Evolutionary conservation across 64 coral and sea anemone genomes (phyloP).

Genomic region (Hydrozoanthus tunicans): DNA sequence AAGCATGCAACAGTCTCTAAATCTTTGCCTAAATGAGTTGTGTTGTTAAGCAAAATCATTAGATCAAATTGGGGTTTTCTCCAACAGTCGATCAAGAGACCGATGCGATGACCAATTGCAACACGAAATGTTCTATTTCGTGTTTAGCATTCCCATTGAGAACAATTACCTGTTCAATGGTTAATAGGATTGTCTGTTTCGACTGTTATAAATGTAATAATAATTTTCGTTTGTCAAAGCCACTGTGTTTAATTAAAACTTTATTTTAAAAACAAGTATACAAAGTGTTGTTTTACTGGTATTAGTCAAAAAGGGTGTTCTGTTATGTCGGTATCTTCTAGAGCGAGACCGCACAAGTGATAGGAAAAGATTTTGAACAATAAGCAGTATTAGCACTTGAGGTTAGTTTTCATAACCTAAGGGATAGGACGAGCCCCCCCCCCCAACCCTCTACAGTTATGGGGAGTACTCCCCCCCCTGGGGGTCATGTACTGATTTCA

Average conservation of each 20-base stretch:
- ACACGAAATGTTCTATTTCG: not conserved
- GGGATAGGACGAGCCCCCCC: too few species aligned
- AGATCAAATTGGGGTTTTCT: too few species aligned
- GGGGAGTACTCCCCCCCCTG: too few species aligned
- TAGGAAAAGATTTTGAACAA: too few species aligned
- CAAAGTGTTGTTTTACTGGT: not conserved
- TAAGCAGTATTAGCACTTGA: too few species aligned
- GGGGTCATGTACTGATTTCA: too few species aligned
- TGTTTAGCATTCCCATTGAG: not conserved
- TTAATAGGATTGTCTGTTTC: not conserved
- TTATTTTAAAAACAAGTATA: not conserved
- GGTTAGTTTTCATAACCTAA: too few species aligned
- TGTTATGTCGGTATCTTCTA: not conserved
- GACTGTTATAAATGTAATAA: conserved; percentile 1
- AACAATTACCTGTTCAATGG: conserved; percentile 19
- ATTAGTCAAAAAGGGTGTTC: not conserved
- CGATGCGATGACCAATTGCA: not conserved
- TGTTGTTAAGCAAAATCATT: too few species aligned
- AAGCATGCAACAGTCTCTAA: too few species aligned
- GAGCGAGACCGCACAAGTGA: too few species aligned
- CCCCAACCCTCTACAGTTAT: too few species aligned
- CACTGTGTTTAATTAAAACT: not conserved
- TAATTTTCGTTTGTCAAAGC: conserved; percentile 19
- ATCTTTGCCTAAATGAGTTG: too few species aligned
- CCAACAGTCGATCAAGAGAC: not conserved